A percentile compares a stretch with the other conserved stretches of the same genome.
Evolutionary conservation across 2,113 vertebrate genomes (phyloP).

Genomic region (Pachyramphus minor): DNA sequence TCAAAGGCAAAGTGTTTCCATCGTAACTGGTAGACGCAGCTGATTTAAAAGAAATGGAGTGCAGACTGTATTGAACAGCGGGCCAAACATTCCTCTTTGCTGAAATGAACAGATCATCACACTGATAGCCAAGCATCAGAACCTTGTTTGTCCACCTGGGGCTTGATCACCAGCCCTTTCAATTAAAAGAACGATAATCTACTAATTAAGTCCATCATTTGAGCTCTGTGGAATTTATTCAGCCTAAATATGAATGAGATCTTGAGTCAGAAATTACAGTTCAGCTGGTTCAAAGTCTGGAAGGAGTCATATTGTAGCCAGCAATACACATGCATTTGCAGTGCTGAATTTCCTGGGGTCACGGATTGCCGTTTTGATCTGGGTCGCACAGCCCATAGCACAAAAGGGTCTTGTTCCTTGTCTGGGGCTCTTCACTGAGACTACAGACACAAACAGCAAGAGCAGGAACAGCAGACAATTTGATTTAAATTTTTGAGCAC

Average conservation of each 20-base stretch:
- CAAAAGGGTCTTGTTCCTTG: not conserved
- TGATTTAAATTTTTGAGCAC: not conserved
- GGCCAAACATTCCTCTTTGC: not conserved
- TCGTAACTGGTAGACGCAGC: not conserved
- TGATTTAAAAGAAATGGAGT: not conserved
- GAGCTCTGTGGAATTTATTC: not conserved
- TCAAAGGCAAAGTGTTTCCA: constrained; percentile 17
- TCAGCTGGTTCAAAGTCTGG: not conserved
- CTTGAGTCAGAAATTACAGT: not conserved
- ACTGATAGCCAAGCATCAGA: not conserved
- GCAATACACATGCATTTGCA: constrained; percentile 12
- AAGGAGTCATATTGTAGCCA: not conserved
- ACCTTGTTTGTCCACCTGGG: not conserved
- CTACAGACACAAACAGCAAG: not conserved
- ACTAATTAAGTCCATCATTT: not conserved
- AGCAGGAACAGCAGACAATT: not conserved
- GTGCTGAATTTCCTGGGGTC: constrained; percentile 22
- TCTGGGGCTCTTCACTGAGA: not conserved
- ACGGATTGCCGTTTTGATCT: constrained; percentile 1
- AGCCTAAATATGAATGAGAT: constrained; percentile 1
- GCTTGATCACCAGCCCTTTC: not conserved
- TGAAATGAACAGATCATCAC: not conserved
- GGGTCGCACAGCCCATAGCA: not conserved
- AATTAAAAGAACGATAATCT: not conserved
- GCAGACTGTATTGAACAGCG: not conserved